Evolutionary conservation across 2,888 invertebrate species (phyloP).

Genomic region (Pterostichus niger): DNA sequence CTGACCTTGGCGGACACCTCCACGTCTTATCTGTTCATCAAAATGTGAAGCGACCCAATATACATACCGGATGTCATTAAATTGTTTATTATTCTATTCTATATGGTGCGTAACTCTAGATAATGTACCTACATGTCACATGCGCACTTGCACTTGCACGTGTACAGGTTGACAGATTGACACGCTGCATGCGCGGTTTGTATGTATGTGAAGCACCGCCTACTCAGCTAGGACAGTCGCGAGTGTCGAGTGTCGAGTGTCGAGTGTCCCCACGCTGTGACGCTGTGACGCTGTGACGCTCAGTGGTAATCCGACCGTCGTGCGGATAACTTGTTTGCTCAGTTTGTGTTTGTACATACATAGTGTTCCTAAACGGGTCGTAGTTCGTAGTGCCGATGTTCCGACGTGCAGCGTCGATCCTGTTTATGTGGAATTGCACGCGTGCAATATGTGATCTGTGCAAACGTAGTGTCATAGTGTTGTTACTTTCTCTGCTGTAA

Average conservation of each 20-base stretch:
- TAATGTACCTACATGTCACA: background rate
- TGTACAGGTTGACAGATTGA: slow-evolving; percentile 18
- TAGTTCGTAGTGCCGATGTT: no score
- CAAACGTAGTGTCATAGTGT: no score
- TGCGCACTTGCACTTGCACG: background rate
- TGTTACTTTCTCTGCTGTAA: slow-evolving; percentile 66
- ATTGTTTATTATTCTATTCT: slow-evolving; percentile 43
- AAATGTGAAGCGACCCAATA: slow-evolving; percentile 62
- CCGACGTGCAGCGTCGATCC: slow-evolving; percentile 2
- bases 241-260: slow-evolving; percentile 48
- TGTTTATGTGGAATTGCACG: no score
- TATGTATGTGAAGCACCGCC: slow-evolving; percentile 74
- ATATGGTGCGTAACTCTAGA: slow-evolving; percentile 4
- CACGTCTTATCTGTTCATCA: slow-evolving; percentile 59
- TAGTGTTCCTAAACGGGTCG: no score
- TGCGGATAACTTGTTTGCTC: slow-evolving; percentile 71
- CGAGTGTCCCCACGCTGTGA: slow-evolving; percentile 39
- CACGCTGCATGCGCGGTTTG: slow-evolving; percentile 71
- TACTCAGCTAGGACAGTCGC: slow-evolving; percentile 73
- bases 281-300: slow-evolving; percentile 67
- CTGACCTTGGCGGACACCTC: slow-evolving; percentile 43
- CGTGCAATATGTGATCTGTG: no score
- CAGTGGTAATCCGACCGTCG: slow-evolving; percentile 74
- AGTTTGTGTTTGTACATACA: slow-evolving; percentile 64
- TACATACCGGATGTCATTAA: slow-evolving; percentile 62